These are phyloP conservation scores for Clarias batrachus DNA, from an alignment of 2,113 vertebrate genomes.

Conservation along the genomic window DNA sequence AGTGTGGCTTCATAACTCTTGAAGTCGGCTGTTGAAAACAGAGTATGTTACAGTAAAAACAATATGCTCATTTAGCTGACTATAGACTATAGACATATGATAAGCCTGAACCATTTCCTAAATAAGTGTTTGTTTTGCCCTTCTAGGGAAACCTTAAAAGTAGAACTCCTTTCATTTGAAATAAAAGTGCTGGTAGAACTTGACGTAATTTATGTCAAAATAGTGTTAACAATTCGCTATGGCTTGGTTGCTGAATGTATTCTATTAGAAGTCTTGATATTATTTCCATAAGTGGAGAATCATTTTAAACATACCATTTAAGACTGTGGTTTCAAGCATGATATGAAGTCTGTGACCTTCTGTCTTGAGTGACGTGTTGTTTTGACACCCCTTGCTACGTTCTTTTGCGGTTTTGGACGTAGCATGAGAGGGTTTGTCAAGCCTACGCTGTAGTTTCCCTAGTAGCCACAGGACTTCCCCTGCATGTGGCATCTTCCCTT, in stretches of 20 bases:
- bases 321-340: not conserved
- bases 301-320: not conserved
- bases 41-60: not conserved
- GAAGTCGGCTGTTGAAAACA: not conserved
- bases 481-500: not conserved
- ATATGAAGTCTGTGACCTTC: not conserved
- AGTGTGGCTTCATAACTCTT: not conserved
- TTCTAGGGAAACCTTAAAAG: not conserved
- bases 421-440: not conserved
- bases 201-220: not conserved
- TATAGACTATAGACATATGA: not conserved
- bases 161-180: not conserved
- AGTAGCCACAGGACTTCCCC: slow-evolving; percentile 37
- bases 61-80: not conserved
- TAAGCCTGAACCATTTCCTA: not conserved
- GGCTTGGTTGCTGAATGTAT: not conserved
- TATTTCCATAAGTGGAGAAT: not conserved
- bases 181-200: too few species aligned
- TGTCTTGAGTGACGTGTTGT: not conserved
- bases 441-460: slow-evolving; percentile 15
- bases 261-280: not conserved
- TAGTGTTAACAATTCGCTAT: not conserved
- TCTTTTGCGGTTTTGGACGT: not conserved
- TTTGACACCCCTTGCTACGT: not conserved
- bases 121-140: not conserved